Base-by-base conservation (phyloP, 2,888 invertebrate species). In the Candidula unifasciata region DNA sequence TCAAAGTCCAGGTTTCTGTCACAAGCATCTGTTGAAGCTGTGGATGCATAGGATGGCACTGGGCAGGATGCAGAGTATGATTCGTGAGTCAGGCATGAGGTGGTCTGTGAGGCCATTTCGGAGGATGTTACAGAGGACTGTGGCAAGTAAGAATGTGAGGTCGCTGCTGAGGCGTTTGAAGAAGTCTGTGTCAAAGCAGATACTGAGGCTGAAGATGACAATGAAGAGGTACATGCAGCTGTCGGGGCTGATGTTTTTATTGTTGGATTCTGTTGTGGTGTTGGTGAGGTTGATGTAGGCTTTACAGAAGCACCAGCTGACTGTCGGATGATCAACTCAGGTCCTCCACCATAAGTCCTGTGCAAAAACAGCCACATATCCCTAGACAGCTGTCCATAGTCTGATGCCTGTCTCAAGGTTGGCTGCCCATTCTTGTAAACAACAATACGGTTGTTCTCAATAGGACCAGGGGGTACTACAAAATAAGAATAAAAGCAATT, bases 271-370 rank as follows among this genome's bases (percentile, higher is more conserved):
- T 79, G 79, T 18, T 64, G 66, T 2, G 82, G 82, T 24, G 82
- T 68, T 21, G 83, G 33, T 10, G 83, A 60, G 10, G 86, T 73
- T 6, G 84, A 64, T n/a, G 78, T 80, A 27, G 85, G 80, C 44
- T 86, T 85, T 30, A 84, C 80, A 30, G 84, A 79, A 16, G 66
- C 68, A 3, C 83, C 79, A 8, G 84, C 27, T 21, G 85, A 83
- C 85, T 92, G 91, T 44, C 89, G 88, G 21, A 89, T 85, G 30
- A 95, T 92, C 69, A 97, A 95, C 92, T 97, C 97, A 0, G 98
- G 98, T 0, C 98, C 98, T 0, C 98, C 98, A 18, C 97, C 97
- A 93, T 98, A 98, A 81, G 96, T 97, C 86, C 95, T 95, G 81
- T 96, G 95, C 93, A 98, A 96, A 94, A 97, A 98, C 88, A 96